phyloP scores from a whole-genome alignment of 1,140 invertebrate genomes.

The Hydropsyche tenuis region DNA sequence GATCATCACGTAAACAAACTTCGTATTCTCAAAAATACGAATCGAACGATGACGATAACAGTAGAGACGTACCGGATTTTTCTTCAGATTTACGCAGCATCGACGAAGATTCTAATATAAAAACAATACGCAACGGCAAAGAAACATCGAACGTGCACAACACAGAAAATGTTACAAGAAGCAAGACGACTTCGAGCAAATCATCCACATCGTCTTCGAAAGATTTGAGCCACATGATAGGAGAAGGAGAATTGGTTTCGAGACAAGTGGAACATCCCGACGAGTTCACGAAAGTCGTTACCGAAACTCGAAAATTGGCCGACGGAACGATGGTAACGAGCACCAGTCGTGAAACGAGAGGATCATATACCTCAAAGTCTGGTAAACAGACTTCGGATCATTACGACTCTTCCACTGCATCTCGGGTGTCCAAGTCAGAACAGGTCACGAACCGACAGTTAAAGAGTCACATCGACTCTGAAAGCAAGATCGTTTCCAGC shows the following conservation, averaged over 20 bases:
- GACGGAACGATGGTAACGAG: conserved; percentile 71
- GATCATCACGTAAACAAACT: conserved; percentile 53
- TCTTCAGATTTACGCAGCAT: neutral
- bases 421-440: conserved; percentile 9
- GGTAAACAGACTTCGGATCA: conserved; percentile 35
- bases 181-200: conserved; percentile 49
- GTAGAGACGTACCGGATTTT: conserved; percentile 25
- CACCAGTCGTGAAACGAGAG: conserved; percentile 67
- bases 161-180: conserved; percentile 52
- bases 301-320: conserved; percentile 68
- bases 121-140: conserved; percentile 6
- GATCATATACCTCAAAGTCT: conserved; percentile 46
- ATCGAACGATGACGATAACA: conserved; percentile 16
- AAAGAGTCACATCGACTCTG: conserved; percentile 36
- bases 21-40: conserved; percentile 45
- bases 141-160: conserved; percentile 40
- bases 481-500: conserved; percentile 29
- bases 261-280: conserved; percentile 67
- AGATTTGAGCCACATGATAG: conserved; percentile 51
- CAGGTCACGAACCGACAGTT: neutral
- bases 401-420: conserved; percentile 41
- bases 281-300: conserved; percentile 68
- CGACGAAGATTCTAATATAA: conserved; percentile 10
- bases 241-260: conserved; percentile 60
- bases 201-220: conserved; percentile 38